Conservation (phyloP, 2,797 vertebrate genomes). For the Urosaurus nigricauda region DNA sequence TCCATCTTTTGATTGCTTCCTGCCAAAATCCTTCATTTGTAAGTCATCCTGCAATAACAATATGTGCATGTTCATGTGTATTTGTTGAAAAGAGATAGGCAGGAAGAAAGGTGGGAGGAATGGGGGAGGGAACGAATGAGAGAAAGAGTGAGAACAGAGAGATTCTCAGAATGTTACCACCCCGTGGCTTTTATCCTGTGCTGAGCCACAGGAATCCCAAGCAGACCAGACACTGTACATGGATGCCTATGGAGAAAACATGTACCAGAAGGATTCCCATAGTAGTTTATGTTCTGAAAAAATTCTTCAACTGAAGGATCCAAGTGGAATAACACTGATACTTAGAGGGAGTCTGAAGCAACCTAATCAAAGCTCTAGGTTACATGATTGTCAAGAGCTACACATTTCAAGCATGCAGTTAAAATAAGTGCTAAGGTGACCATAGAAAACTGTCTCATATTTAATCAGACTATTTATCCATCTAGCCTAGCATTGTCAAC, state of each 20-base stretch:
- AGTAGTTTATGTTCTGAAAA: not conserved
- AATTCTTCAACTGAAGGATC: not conserved
- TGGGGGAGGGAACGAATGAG: too few relatives aligned
- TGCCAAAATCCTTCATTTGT: not conserved
- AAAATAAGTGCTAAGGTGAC: not conserved
- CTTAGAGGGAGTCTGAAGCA: not conserved
- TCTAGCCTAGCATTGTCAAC: not conserved
- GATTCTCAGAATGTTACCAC: not conserved
- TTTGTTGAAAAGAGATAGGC: not conserved
- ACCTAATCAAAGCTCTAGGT: not conserved
- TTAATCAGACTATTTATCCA: not conserved
- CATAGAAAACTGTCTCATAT: not conserved
- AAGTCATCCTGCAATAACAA: not conserved
- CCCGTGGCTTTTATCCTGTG: not conserved
- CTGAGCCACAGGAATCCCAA: not conserved
- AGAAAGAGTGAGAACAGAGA: not conserved
- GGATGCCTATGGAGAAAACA: not conserved
- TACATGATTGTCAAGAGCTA: not conserved
- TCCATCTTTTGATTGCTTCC: not conserved
- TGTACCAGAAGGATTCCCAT: not conserved
- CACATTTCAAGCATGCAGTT: not conserved
- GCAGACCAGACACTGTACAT: not conserved
- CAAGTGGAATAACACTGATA: not conserved
- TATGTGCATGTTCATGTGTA: not conserved
- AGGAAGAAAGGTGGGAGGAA: not conserved